A percentile compares a stretch with the other conserved stretches of the same genome.
phyloP scores from a whole-genome alignment of 2,113 vertebrate genomes.

The Channa maculata region DNA sequence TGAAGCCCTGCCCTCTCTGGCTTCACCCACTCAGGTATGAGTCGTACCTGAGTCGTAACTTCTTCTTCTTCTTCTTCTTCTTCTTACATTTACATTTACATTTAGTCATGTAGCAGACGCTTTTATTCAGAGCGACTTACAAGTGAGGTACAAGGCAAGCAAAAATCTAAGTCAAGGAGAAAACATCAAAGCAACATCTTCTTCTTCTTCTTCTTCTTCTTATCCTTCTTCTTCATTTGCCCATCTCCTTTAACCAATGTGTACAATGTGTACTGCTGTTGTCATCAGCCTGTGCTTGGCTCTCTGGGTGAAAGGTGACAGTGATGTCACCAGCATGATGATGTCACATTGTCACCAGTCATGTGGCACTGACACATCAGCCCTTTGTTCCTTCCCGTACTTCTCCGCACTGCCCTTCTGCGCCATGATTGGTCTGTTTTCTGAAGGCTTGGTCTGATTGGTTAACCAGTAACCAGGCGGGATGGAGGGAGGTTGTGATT shows the following conservation, averaged over 20 bases:
- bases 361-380: not conserved
- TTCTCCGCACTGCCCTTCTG: not conserved
- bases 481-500: not conserved
- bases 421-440: slow-evolving; percentile 8
- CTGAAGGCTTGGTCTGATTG: not conserved
- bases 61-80: no score
- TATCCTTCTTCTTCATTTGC: no score
- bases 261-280: not conserved
- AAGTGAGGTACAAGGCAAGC: no score
- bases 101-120: no score
- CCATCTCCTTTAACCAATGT: not conserved
- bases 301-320: slow-evolving; percentile 40
- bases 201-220: not conserved
- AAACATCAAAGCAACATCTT: no score
- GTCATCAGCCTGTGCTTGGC: not conserved
- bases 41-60: no score
- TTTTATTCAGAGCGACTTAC: no score
- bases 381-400: not conserved
- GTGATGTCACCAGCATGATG: slow-evolving; percentile 2
- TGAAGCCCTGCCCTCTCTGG: slow-evolving; percentile 17
- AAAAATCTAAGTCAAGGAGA: no score
- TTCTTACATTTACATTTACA: no score
- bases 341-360: slow-evolving; percentile 15
- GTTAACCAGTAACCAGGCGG: not conserved
- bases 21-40: slow-evolving; percentile 66